Conservation (phyloP, 2,113 vertebrate genomes). For the Malurus cyaneus region DNA sequence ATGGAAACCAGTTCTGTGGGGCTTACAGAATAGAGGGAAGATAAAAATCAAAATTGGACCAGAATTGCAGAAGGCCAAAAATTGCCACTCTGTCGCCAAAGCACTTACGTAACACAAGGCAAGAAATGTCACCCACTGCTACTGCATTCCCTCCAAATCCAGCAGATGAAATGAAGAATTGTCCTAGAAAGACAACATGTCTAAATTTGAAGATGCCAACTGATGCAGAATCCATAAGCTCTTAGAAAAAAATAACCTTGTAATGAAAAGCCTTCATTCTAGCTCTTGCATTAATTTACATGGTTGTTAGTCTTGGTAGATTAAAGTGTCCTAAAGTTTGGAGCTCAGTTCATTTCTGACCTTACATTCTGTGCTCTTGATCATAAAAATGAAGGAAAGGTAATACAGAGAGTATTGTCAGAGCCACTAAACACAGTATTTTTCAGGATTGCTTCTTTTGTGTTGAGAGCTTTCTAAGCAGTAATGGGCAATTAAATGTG, state of each 20-base stretch:
- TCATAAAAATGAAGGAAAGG: conserved; percentile 4
- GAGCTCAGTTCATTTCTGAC: not conserved
- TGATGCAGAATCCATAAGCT: not conserved
- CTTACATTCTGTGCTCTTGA: not conserved
- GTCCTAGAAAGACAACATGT: not conserved
- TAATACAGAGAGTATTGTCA: not conserved
- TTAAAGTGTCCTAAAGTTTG: not conserved
- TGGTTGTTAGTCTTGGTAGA: not conserved
- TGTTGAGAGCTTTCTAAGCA: not conserved
- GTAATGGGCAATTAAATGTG: not conserved
- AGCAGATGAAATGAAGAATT: not conserved
- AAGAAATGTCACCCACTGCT: not conserved
- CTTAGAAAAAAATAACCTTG: not conserved
- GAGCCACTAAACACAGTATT: not conserved
- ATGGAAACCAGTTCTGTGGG: not conserved
- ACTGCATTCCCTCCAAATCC: not conserved
- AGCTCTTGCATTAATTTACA: not conserved
- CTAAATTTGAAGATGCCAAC: not conserved
- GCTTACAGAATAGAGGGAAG: not conserved
- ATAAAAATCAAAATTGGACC: not conserved
- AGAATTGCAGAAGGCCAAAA: not conserved
- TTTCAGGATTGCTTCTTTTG: not conserved
- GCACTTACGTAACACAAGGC: not conserved
- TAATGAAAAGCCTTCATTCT: not conserved
- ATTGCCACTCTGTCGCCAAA: not conserved